Conservation (phyloP, 1,140 invertebrate genomes). For the Pseudomyrmex flavicornis region DNA sequence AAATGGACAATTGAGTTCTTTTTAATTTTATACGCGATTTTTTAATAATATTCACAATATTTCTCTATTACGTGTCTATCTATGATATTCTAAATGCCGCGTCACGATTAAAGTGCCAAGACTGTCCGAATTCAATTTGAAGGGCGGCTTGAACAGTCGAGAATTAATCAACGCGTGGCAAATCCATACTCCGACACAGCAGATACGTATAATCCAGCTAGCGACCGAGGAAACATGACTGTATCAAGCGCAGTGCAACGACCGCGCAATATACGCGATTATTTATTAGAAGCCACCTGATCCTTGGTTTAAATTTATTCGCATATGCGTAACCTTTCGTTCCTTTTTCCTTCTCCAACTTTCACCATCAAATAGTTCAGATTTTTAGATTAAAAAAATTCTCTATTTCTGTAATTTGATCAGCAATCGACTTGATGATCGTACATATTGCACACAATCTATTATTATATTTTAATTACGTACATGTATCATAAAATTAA, state of each 20-base stretch:
- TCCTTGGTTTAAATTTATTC: constrained; percentile 20
- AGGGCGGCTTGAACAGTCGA: constrained; percentile 49
- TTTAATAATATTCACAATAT: too few relatives aligned
- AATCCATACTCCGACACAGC: constrained; percentile 48
- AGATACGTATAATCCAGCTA: constrained; percentile 57
- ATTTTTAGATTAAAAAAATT: too few relatives aligned
- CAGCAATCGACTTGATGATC: background rate
- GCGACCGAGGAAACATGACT: constrained; percentile 59
- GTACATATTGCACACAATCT: too few relatives aligned
- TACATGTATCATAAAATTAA: background rate
- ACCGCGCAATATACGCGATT: constrained; percentile 27
- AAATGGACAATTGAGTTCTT: too few relatives aligned
- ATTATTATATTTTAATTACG: background rate
- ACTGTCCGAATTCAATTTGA: constrained; percentile 51
- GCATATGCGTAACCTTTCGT: background rate
- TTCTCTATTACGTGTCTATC: too few relatives aligned
- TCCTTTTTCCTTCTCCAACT: background rate
- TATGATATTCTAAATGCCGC: background rate
- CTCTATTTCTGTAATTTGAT: background rate
- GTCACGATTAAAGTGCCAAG: constrained; percentile 44
- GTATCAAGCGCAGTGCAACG: constrained; percentile 47
- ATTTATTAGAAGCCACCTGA: constrained; percentile 34
- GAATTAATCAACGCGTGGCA: constrained; percentile 61
- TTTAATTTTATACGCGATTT: too few relatives aligned
- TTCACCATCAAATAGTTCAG: too few relatives aligned